Evolutionary conservation across 2,797 vertebrate species (phyloP), one percentile per base, ranked within the genome.

Genomic region (Arremon aurantiirostris): DNA sequence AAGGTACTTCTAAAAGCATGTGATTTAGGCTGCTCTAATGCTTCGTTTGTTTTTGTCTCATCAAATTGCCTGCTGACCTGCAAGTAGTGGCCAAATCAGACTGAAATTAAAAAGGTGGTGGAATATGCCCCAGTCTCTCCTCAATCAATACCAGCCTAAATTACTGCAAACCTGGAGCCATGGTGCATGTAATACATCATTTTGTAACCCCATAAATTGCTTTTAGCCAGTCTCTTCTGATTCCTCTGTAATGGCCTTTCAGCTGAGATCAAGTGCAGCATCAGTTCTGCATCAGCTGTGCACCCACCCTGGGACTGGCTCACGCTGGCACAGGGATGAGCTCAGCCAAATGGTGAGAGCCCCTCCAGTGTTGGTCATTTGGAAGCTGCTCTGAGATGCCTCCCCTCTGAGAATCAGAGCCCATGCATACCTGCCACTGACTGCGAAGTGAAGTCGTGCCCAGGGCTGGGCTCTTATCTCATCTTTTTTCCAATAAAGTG

Each of bases 171-270:
- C 91, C 89, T 88, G 66, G 94, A 94, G 87, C 95, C 89, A 61
- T 64, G 95, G 89, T 93, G 93, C 95, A 95, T 95, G 89, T 94
- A 96, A 97, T 95, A 95, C 95, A 97, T 97, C 91, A 97, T 97
- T 96, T 97, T 93, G 94, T 90, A 95, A 94, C 91, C 91, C 93
- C 82, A 90, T 91, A 91, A 93, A 95, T 94, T 96, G 93, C 89
- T 95, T 96, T 94, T 93, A 96, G 85, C 66, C 60, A 49, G 56
- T 94, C 89, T 94, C 56, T 95, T 94, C 95, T 96, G 94, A 91
- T 94, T 94, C 82, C 86, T 89, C 85, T 75, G 78, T 94, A 96
- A 96, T 91, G 93, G 93, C 86, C 79, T 92, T 95, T 92, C 93
- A 88, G 87, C 63, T 88, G 80, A 86, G 82, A 96, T 91, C 95